These are phyloP conservation scores for Bombus confusus DNA, from an alignment of 1,140 invertebrate species.

Conservation along the genomic window DNA sequence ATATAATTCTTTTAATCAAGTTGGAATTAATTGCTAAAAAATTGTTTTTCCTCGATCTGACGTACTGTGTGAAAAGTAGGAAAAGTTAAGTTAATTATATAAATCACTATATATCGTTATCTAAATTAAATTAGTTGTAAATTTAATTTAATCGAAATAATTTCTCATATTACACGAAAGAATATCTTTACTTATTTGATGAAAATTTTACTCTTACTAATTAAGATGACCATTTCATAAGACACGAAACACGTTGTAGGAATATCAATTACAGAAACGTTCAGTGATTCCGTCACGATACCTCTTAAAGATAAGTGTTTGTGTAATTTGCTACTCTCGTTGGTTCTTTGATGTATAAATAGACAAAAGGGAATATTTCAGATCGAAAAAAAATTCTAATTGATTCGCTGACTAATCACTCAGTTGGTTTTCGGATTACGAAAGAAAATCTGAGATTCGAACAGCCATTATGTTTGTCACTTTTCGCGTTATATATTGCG, in stretches of 20 bases:
- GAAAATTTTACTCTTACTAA: too few species aligned
- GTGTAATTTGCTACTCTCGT: not conserved
- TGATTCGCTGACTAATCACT: not conserved
- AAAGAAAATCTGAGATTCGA: slow-evolving; percentile 12
- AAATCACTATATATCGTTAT: not conserved
- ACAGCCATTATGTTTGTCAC: slow-evolving; percentile 2
- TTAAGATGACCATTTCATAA: too few species aligned
- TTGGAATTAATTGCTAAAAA: not conserved
- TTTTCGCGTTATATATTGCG: slow-evolving; percentile 7
- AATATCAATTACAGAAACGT: too few species aligned
- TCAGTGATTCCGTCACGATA: too few species aligned
- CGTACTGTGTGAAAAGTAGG: too few species aligned
- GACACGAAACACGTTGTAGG: too few species aligned
- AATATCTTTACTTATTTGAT: too few species aligned
- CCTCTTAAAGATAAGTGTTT: too few species aligned
- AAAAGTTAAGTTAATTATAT: not conserved
- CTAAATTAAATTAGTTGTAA: not conserved
- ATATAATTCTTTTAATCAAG: not conserved
- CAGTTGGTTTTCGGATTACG: not conserved
- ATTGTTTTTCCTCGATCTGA: not conserved
- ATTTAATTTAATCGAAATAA: too few species aligned
- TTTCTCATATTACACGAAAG: too few species aligned
- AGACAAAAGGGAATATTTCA: not conserved
- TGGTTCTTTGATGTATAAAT: too few species aligned
- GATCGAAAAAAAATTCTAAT: not conserved